phyloP scores from a whole-genome alignment of 2,888 invertebrate species.

The Epiblema foenella region DNA sequence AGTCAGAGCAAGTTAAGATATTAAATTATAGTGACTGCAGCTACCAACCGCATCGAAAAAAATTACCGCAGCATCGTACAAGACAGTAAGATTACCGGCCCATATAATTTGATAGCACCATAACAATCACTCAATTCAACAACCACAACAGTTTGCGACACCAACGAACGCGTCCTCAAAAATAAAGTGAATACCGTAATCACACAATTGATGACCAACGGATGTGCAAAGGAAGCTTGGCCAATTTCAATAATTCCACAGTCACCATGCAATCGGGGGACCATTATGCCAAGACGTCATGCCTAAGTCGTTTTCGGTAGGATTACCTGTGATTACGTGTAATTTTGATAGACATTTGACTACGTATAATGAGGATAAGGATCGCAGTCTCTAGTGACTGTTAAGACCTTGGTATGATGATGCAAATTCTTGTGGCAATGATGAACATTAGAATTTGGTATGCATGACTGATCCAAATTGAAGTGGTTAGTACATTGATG shows the following conservation, averaged over 20 bases:
- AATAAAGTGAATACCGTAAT: constrained; percentile 34
- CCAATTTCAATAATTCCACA: constrained; percentile 38
- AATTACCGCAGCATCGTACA: background rate
- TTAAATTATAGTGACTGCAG: background rate
- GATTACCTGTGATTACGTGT: constrained; percentile 6
- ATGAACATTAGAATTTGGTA: background rate
- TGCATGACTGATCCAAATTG: background rate
- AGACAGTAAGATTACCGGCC: background rate
- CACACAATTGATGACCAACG: constrained; percentile 22
- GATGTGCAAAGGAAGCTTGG: constrained; percentile 37
- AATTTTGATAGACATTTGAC: constrained; percentile 18
- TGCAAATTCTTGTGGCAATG: background rate
- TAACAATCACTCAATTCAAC: constrained; percentile 10
- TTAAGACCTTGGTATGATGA: constrained; percentile 23
- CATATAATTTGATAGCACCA: background rate
- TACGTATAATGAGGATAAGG: constrained; percentile 13
- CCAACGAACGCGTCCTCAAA: constrained; percentile 22
- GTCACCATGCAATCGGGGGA: constrained; percentile 9
- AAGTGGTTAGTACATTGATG: background rate
- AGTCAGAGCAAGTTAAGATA: background rate
- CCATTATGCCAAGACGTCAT: constrained; percentile 11
- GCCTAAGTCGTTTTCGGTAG: constrained; percentile 19
- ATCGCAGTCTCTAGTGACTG: constrained; percentile 24
- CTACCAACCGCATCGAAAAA: background rate
- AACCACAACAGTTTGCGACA: constrained; percentile 24